phyloP scores from a whole-genome alignment of 2,888 invertebrate genomes.

The Drosophila robusta region DNA sequence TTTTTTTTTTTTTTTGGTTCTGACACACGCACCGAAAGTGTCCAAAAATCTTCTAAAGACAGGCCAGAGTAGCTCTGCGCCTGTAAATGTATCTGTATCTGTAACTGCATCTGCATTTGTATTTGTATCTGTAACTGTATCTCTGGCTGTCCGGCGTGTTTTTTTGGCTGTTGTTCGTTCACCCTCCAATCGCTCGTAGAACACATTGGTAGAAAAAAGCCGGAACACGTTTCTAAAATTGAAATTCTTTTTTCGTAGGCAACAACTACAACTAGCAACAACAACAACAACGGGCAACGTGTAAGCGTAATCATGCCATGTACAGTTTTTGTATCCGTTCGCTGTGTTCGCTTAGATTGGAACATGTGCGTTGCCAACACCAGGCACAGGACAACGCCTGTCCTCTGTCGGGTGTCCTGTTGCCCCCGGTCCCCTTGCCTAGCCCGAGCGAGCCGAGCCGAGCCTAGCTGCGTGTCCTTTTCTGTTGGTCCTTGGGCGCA shows the following conservation, averaged over 20 bases:
- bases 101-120: constrained; percentile 25
- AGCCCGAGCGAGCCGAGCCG: neutral
- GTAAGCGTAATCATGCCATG: constrained; percentile 74
- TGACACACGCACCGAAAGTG: constrained; percentile 60
- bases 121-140: constrained; percentile 14
- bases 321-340: constrained; percentile 71
- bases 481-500: constrained; percentile 33
- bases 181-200: constrained; percentile 47
- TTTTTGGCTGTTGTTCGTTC: constrained; percentile 29
- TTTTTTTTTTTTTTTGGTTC: constrained; percentile 27
- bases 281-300: constrained; percentile 35
- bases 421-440: constrained; percentile 7
- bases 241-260: constrained; percentile 64
- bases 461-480: constrained; percentile 52
- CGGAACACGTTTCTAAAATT: constrained; percentile 78
- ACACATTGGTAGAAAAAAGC: constrained; percentile 32
- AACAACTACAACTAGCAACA: constrained; percentile 15
- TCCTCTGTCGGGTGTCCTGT: constrained; percentile 14
- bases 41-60: constrained; percentile 74
- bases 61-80: constrained; percentile 73
- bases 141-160: constrained; percentile 30
- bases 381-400: constrained; percentile 57
- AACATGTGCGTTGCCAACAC: constrained; percentile 78
- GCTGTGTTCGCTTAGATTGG: constrained; percentile 69
- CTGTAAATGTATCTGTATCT: constrained; percentile 28